Evolutionary conservation across 1,140 invertebrate species (phyloP), one percentile per base, ranked within the genome.

Genomic region (Conus betulinus): DNA sequence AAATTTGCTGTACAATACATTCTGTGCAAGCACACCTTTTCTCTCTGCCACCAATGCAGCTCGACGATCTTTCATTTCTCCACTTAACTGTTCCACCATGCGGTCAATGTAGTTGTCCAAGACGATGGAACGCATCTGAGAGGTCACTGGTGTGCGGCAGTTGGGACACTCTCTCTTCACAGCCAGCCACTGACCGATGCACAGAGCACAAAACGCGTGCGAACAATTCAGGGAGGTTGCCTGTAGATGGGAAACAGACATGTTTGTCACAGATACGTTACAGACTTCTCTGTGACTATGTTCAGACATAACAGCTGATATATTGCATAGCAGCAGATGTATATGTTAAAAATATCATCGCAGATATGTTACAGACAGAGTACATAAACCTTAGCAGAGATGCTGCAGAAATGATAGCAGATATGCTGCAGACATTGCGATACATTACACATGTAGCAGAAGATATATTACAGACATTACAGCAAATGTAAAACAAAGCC

Each of bases 151-250:
- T 17, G 92, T 85, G 93, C 97, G 95, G 94, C 97, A 98, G 82
- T 97, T 96, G 0, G 97, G 97, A 94, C 97, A 98, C 10, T 97
- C 96, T 51, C 95, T 96, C 90, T 97, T 97, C 88, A 97, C 97
- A 78, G 96, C 97, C 90, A 96, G 96, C 98, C 97, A 98, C 81
- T 95, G 94, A 0, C 94, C 93, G 60, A 98, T 97, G 92, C 97
- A 98, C 90, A 96, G 96, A 53, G 96, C 95, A 93, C 98, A 98
- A 92, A 97, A 98, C 1, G 97, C 97, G 91, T 98, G 98, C 0
- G 96, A 96, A 93, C 97, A 98, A 92, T 96, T 97, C 11, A 98
- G 94, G 0, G 97, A 97, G 20, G 96, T 97, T 0, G 97, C 97
- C 95, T 96, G 90, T 78, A 91, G 90, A 90, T 39, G 57, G 4